Base-by-base conservation (phyloP, 23 tunicate species). In the Ciona savignyi region DNA sequence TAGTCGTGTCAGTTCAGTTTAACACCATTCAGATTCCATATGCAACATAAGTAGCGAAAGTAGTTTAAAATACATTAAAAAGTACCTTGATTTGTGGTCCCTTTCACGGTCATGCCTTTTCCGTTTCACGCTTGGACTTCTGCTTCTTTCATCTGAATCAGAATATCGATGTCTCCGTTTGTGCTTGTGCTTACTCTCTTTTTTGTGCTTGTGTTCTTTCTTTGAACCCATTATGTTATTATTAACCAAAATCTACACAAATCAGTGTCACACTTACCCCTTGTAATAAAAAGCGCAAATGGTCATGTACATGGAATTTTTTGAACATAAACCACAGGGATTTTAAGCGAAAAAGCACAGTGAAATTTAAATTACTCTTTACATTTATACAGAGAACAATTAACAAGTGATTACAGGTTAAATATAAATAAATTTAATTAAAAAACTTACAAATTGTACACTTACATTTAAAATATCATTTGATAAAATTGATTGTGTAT, bases 81-180 rank as follows among this genome's bases (percentile, higher is more conserved):
- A 63, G 22, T 63, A 63, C 82, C 65, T 71, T 35, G 78, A 63
- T 72, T 83, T 72, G 42, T 85, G 66, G 67, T 77, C 34, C 66
- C 77, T 25, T 2, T 32, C 29, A 34, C 77, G 29, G 21, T 60
- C 32, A 33, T 60, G 70, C 75, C 20, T 51, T 49, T 60, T 33
- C 23, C 79, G 70, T 66, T 81, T 88, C 25, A 35, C 77, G 33
- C 48, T 70, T 27, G 96, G 96, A 81, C 96, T 88, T 68, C 24
- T 26, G 62, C 70, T 62, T 26, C 83, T 29, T 49, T 87, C 94
- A 22, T 75, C 82, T 25, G 84, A 82, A 51, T 79, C 67, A 19
- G 93, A 73, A 32, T 70, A 71, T 35, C 74, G 74, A 34, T 82
- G 84, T 61, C 71, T 82, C 23, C 80, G 67, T 20, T 80, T 73